These are phyloP conservation scores for Eucidaris tribuloides DNA, from an alignment of 35 echinoderm and acorn worm genomes.

Conservation along the genomic window DNA sequence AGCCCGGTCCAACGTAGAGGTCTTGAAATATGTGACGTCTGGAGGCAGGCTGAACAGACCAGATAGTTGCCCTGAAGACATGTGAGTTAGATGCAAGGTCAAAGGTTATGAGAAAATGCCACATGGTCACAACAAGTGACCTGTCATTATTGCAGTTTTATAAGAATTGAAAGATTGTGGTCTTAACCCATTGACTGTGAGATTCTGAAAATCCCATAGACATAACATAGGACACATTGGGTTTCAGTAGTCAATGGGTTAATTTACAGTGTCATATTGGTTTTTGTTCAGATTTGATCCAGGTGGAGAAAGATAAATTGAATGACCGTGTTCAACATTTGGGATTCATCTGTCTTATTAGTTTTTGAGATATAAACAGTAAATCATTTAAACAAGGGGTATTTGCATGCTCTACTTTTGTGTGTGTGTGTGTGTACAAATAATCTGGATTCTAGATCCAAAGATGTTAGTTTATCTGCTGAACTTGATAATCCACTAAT, in stretches of 20 bases:
- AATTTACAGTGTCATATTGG: not conserved
- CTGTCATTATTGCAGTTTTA: not conserved
- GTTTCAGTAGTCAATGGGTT: too few relatives aligned
- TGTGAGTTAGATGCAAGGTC: conserved; percentile 55
- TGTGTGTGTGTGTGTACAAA: too few relatives aligned
- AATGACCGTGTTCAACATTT: not conserved
- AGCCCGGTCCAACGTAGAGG: conserved; percentile 89
- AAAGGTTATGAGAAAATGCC: not conserved
- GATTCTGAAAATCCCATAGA: too few relatives aligned
- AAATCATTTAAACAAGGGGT: too few relatives aligned
- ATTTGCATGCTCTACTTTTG: too few relatives aligned
- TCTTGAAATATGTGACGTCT: conserved; percentile 81
- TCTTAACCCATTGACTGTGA: too few relatives aligned
- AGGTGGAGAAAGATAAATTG: not conserved
- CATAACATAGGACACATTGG: not conserved
- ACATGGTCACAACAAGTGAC: not conserved
- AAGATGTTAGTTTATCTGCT: too few relatives aligned
- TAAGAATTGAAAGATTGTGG: not conserved
- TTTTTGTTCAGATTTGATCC: not conserved
- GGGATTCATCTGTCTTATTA: too few relatives aligned
- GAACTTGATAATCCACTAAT: too few relatives aligned
- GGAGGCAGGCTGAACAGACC: conserved; percentile 78
- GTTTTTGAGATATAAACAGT: too few relatives aligned
- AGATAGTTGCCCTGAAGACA: conserved; percentile 86
- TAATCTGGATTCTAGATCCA: too few relatives aligned